These are phyloP conservation scores for Plumapathes pennacea DNA, from an alignment of 92 coral and sea anemone genomes.

Conservation along the genomic window DNA sequence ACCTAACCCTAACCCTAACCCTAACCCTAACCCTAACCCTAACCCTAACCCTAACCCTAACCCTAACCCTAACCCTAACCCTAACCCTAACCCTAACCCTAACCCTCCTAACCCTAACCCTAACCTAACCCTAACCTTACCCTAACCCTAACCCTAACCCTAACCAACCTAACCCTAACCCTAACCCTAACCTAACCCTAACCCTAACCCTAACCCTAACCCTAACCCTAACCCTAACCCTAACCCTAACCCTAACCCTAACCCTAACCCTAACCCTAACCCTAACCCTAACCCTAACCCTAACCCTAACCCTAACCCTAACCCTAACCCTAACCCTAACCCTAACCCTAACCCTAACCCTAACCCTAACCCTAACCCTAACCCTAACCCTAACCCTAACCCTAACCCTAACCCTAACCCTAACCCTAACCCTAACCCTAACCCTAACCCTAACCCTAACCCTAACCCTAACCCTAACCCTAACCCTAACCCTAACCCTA, in stretches of 20 bases:
- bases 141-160: constrained; percentile 22
- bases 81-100: constrained; percentile 10
- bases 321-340: constrained; percentile 29
- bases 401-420: constrained; percentile 37
- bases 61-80: constrained; percentile 18
- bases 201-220: constrained; percentile 22
- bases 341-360: constrained; percentile 33
- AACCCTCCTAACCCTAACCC: constrained; percentile 31
- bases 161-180: constrained; percentile 16
- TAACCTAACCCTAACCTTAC: constrained; percentile 36
- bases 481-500: constrained; percentile 40
- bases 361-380: constrained; percentile 22
- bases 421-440: constrained; percentile 17
- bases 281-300: constrained; percentile 25
- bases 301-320: constrained; percentile 20
- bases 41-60: constrained; percentile 39
- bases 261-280: constrained; percentile 27
- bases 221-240: constrained; percentile 14
- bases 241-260: constrained; percentile 11
- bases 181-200: constrained; percentile 13
- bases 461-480: constrained; percentile 34
- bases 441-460: constrained; percentile 30
- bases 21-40: constrained; percentile 46
- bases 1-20: constrained; percentile 36
- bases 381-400: constrained; percentile 24